A percentile compares a stretch with the other conserved stretches of the same genome.
These are phyloP conservation scores for Cladopsammia gracilis DNA, from an alignment of 64 coral and sea anemone species.

Conservation along the genomic window DNA sequence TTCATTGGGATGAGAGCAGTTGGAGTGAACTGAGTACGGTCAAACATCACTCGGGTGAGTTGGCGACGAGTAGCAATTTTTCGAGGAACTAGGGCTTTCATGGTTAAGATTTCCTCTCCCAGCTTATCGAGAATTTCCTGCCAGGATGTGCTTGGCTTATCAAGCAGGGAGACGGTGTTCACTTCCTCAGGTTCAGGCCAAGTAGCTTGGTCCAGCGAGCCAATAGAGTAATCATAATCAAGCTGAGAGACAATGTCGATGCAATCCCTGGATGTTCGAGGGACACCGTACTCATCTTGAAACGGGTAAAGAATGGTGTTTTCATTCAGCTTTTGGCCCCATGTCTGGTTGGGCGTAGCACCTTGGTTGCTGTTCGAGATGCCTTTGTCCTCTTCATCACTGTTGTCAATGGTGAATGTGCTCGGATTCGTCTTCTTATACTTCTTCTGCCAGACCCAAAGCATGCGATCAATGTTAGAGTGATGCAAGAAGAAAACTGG, in stretches of 20 bases:
- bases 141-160: constrained; percentile 34
- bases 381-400: constrained; percentile 43
- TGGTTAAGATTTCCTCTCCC: background rate
- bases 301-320: constrained; percentile 62
- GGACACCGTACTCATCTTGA: constrained; percentile 62
- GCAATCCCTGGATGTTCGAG: constrained; percentile 52
- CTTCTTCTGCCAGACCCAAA: constrained; percentile 62
- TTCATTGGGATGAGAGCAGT: background rate
- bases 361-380: constrained; percentile 52
- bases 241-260: constrained; percentile 51
- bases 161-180: constrained; percentile 1
- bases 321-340: constrained; percentile 57
- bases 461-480: constrained; percentile 58
- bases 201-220: constrained; percentile 34
- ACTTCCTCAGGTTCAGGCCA: constrained; percentile 39
- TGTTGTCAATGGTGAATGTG: constrained; percentile 47
- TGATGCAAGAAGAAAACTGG: constrained; percentile 63
- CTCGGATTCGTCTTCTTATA: constrained; percentile 44
- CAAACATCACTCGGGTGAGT: constrained; percentile 37
- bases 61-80: background rate
- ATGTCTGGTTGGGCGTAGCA: constrained; percentile 59
- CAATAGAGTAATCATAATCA: constrained; percentile 37
- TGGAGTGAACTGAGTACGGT: constrained; percentile 33
- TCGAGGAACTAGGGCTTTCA: background rate
- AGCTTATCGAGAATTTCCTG: constrained; percentile 12